Conservation (phyloP, 2,888 invertebrate species). For the Drosophila anomalata region DNA sequence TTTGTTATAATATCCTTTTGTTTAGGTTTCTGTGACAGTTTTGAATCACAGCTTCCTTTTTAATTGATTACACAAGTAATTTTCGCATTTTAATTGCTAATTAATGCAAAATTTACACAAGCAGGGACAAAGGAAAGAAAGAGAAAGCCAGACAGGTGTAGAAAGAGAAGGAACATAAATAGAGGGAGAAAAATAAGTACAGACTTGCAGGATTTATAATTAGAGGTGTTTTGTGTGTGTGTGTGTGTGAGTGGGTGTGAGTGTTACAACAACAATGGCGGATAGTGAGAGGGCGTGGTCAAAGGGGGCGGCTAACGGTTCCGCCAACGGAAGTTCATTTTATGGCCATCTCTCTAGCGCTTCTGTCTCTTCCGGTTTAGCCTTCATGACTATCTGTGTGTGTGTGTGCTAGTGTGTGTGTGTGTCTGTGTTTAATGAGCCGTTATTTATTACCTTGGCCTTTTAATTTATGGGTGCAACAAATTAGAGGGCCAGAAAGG, state of each 20-base stretch:
- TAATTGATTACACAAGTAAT: constrained; percentile 66
- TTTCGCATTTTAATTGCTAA: constrained; percentile 75
- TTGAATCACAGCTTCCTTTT: constrained; percentile 58
- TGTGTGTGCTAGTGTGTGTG: constrained; percentile 5
- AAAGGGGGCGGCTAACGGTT: constrained; percentile 4
- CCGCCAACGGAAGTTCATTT: constrained; percentile 52
- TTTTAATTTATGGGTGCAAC: constrained; percentile 75
- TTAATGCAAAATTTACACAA: constrained; percentile 66
- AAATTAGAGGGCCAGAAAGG: constrained; percentile 64
- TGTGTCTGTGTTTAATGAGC: constrained; percentile 66
- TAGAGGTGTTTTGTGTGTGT: constrained; percentile 61
- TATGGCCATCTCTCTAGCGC: constrained; percentile 36
- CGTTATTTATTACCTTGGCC: constrained; percentile 73
- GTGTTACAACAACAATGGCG: constrained; percentile 23
- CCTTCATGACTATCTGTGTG: neutral
- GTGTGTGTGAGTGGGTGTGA: constrained; percentile 34
- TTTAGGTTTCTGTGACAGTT: no score
- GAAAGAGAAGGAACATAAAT: constrained; percentile 12
- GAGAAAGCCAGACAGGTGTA: neutral
- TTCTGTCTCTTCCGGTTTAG: constrained; percentile 18
- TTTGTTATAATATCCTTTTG: no score
- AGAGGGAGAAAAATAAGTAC: constrained; percentile 18
- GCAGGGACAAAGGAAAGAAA: neutral
- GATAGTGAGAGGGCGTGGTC: neutral
- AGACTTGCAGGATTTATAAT: constrained; percentile 60